Base-by-base conservation (phyloP, 1,140 invertebrate genomes). In the Magallana gigas region DNA sequence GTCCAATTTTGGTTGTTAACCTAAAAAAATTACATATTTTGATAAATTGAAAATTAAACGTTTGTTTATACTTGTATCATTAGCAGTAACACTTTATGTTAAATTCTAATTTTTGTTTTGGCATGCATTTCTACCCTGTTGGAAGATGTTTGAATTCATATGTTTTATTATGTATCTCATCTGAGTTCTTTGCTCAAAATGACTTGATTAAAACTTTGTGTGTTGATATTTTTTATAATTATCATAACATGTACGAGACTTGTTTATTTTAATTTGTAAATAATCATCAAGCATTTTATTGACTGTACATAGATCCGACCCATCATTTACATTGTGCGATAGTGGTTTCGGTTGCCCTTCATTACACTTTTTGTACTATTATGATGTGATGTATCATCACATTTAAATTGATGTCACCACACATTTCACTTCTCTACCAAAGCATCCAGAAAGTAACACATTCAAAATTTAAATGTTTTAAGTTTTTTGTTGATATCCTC, bases 341-440 rank as follows among this genome's bases (percentile, higher is more conserved):
- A 48, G 36, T 48, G 36, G 36, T 48, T 48, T 48, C 36, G 36
- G 36, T 48, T 5, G 36, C 36, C 36, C 2, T 5, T 48, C 36
- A 48, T 48, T 48, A 48, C 36, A 48, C 5, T 2, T 48, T 48
- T 48, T 48, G 36, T 48, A 4, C 36, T 5, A 48, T 48, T 48
- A 5, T 48, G 36, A 48, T 48, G 23, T 76, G 68, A 76, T 76
- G 68, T 76, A 36, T 76, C 23, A 76, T 76, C 68, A 76, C 68
- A 76, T 76, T 76, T 29, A 76, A 7, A 48, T 48, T 4, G 2
- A 5, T 48, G 36, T 48, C 0, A 29, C 36, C 7, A 76, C 68
- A 18, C 36, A 36, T 29, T 11, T 76, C 23, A 29, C 3, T 9
- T 4, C 11, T 76, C 36, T 12, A 76, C 29, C 14, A 18, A 76